Evolutionary conservation across 2,797 vertebrate species (phyloP), one percentile per base, ranked within the genome.

Genomic region (Mus minutoides): DNA sequence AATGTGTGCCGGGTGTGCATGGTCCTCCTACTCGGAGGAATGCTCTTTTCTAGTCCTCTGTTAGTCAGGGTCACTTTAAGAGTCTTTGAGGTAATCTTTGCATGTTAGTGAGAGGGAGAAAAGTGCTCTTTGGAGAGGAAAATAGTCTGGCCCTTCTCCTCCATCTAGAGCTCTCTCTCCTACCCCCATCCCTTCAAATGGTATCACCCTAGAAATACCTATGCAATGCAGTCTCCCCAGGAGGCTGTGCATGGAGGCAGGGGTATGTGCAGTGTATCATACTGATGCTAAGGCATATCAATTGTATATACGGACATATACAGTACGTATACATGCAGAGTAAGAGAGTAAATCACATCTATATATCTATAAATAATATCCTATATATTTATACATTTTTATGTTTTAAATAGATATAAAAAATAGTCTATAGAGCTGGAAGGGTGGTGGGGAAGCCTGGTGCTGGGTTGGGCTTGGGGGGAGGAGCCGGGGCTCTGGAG

Each of bases 361-460:
- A 98, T 98, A 98, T 98, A 97, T 95, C 98, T 98, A 98, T 98
- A 98, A 98, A 98, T 98, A 98, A 98, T 98, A 98, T 98, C 98
- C 97, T 98, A 98, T 99, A 99, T 99, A 99, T 99, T 99, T 98
- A 98, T 98, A 98, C 98, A 98, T 98, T 98, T 98, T 97, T 98
- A 98, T 98, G 98, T 98, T 98, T 98, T 98, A 98, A 3, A 98
- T 98, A 98, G 98, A 98, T 98, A 98, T 98, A 49, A 49, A 98
- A 98, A 95, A 98, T 98, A 98, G 98, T 98, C 98, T 98, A 98
- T 98, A 98, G 97, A 98, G 97, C 97, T 97, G 97, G 97, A 98
- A 97, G 90, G 97, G 97, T 96, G 97, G 97, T 64, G 94, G 97
- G 97, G 96, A 97, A 96, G 97, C 95, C 97, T 97, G 97, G 95